Conservation (phyloP, 1,140 invertebrate species). For the Cyphomyrmex costatus region DNA sequence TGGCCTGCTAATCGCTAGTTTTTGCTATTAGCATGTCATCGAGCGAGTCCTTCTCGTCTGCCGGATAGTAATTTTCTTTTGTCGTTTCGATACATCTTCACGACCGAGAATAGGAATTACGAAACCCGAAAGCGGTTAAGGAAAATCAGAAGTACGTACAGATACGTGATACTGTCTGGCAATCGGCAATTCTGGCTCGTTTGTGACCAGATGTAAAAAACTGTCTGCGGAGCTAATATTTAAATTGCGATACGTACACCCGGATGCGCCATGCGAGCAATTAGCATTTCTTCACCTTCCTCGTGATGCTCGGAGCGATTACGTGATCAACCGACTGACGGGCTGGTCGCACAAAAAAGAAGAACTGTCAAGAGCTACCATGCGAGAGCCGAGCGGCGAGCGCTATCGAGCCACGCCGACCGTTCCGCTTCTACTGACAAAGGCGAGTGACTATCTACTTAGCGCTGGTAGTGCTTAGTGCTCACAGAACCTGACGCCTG, state of each 20-base stretch:
- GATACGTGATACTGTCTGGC: not conserved
- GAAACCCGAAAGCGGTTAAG: not conserved
- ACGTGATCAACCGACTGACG: constrained; percentile 13
- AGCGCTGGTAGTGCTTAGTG: constrained; percentile 15
- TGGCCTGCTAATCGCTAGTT: not conserved
- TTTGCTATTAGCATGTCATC: not conserved
- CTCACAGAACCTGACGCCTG: constrained; percentile 18
- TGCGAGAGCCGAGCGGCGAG: not conserved
- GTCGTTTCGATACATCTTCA: not conserved
- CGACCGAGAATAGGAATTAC: not conserved
- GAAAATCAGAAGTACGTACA: not conserved
- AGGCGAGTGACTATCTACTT: constrained; percentile 33
- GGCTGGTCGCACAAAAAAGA: constrained; percentile 7
- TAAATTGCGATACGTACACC: constrained; percentile 34
- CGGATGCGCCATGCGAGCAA: not conserved
- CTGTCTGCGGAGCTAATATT: not conserved
- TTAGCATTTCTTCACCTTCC: not conserved
- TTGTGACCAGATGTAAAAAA: no score
- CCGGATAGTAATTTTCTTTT: not conserved
- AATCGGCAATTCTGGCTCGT: not conserved
- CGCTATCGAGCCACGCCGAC: constrained; percentile 11
- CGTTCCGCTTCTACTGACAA: constrained; percentile 30
- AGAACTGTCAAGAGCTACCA: not conserved
- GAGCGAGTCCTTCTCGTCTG: not conserved
- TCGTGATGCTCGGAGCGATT: not conserved